Evolutionary conservation across 2,797 vertebrate species (phyloP).

Genomic region (Sternotherus odoratus): DNA sequence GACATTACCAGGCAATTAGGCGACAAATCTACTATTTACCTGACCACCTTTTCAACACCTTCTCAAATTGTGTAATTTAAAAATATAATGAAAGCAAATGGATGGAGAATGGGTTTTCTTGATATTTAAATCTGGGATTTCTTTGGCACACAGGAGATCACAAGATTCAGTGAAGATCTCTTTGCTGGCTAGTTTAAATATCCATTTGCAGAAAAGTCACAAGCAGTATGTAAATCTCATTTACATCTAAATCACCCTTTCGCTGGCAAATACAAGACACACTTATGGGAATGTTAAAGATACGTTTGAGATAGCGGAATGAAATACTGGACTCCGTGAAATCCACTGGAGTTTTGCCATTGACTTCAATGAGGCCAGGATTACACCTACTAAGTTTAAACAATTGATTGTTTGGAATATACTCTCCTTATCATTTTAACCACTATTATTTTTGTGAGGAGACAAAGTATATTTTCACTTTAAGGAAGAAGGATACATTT

Average conservation of each 20-base stretch:
- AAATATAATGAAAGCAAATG: neutral
- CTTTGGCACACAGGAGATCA: neutral
- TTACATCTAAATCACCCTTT: fast-evolving
- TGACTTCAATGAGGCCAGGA: neutral
- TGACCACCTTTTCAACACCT: conserved; percentile 15
- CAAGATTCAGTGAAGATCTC: neutral
- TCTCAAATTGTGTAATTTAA: conserved; percentile 23
- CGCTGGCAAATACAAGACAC: fast-evolving
- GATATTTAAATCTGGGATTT: neutral
- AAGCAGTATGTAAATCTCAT: fast-evolving
- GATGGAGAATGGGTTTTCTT: neutral
- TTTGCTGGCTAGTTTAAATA: neutral
- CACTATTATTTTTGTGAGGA: neutral
- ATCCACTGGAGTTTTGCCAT: neutral
- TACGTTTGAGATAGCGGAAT: neutral
- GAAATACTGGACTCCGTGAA: neutral
- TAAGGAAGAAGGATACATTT: neutral
- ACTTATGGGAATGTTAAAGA: neutral
- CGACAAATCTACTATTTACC: no score
- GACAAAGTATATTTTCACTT: neutral
- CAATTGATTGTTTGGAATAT: neutral
- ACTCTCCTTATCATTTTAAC: neutral
- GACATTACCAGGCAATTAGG: no score
- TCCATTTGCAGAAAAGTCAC: neutral
- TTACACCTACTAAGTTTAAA: neutral